Percentiles rank a stretch among this genome's conserved stretches.
phyloP scores from a whole-genome alignment of 2,888 invertebrate genomes.

The Chymomyza amoena region DNA sequence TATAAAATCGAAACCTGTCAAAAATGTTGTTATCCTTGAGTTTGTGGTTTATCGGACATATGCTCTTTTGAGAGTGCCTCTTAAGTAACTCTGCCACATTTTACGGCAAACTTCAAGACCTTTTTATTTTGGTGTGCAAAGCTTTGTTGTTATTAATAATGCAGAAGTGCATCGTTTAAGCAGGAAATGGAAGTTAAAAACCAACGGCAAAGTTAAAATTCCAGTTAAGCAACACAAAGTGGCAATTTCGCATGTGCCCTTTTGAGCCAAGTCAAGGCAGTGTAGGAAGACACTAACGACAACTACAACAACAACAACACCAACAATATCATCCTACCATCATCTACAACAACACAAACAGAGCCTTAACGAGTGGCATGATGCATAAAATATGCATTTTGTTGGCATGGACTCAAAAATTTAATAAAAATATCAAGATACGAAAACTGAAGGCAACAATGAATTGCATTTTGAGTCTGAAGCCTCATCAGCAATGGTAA shows the following conservation, averaged over 20 bases:
- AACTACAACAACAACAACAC: conserved; percentile 13
- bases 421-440: conserved; percentile 67
- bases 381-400: conserved; percentile 63
- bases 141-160: conserved; percentile 33
- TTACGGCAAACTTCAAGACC: neutral
- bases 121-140: neutral
- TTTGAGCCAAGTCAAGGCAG: conserved; percentile 23
- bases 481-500: neutral
- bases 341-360: conserved; percentile 3
- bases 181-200: conserved; percentile 60
- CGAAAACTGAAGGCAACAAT: conserved; percentile 39
- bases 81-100: neutral
- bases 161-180: conserved; percentile 36
- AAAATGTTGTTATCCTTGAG: conserved; percentile 63
- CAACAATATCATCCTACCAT: neutral
- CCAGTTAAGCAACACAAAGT: conserved; percentile 8
- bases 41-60: conserved; percentile 34
- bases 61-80: conserved; percentile 9
- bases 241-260: conserved; percentile 27
- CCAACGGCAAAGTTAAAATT: conserved; percentile 24
- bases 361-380: conserved; percentile 58
- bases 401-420: conserved; percentile 42
- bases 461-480: conserved; percentile 46
- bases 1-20: conserved; percentile 2
- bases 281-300: conserved; percentile 34